A percentile compares a stretch with the other conserved stretches of the same genome.
Evolutionary conservation across 2,888 invertebrate genomes (phyloP).

Genomic region (Lamellibrachia columna): DNA sequence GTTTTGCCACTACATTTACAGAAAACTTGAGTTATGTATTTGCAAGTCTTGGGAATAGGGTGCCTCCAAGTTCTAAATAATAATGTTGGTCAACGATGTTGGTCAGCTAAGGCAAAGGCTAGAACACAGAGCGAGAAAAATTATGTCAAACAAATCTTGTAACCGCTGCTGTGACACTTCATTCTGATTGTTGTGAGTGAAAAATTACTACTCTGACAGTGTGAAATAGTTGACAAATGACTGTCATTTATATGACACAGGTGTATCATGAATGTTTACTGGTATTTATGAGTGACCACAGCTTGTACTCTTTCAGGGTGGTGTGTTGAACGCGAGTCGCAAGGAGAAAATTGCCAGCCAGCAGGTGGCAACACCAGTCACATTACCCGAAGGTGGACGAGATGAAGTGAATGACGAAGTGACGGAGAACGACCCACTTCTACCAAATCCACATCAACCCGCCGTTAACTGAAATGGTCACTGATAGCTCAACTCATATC

Average conservation of each 20-base stretch:
- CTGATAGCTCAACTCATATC: background rate
- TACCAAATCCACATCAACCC: background rate
- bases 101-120: no score
- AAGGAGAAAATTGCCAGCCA: slow-evolving; percentile 44
- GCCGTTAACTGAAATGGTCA: background rate
- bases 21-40: no score
- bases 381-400: background rate
- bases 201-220: background rate
- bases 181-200: no score
- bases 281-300: background rate
- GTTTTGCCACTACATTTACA: no score
- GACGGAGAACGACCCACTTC: background rate
- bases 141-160: no score
- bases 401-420: background rate
- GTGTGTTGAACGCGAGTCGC: slow-evolving; percentile 57
- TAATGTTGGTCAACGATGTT: no score
- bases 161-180: no score
- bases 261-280: background rate
- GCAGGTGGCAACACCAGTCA: background rate
- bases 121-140: no score
- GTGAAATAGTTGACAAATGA: background rate
- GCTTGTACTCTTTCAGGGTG: slow-evolving; percentile 46
- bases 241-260: background rate
- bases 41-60: no score
- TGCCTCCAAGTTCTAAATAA: no score